Conservation (phyloP, 2,888 invertebrate genomes). For the Incurvaria masculella region DNA sequence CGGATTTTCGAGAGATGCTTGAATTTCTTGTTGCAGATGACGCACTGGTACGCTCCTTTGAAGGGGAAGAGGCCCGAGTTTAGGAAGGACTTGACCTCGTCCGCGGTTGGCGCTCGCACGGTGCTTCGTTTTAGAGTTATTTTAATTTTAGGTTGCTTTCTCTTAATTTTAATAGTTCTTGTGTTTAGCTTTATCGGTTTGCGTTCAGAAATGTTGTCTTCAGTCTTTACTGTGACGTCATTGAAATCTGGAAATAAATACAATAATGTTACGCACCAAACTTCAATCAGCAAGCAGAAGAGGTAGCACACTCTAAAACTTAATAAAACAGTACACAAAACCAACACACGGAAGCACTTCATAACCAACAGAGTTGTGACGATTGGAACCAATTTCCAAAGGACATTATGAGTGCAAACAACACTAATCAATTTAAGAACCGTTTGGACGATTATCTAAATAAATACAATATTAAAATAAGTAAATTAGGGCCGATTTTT, state of each 20-base stretch:
- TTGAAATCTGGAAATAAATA: constrained; percentile 25
- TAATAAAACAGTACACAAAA: constrained; percentile 25
- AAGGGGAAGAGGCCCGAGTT: constrained; percentile 37
- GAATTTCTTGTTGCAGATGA: constrained; percentile 34
- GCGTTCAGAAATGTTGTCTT: neutral
- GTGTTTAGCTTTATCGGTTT: neutral
- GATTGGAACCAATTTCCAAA: no score
- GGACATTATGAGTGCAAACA: no score
- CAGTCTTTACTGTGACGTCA: constrained; percentile 13
- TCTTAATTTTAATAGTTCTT: neutral
- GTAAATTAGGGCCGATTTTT: no score
- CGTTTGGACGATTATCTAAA: no score
- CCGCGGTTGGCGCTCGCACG: neutral
- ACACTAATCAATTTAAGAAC: no score
- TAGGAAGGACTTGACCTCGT: constrained; percentile 20
- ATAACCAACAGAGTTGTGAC: no score
- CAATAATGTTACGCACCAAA: neutral
- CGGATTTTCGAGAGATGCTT: constrained; percentile 31
- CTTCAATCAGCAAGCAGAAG: neutral
- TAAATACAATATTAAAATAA: no score
- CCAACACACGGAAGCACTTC: no score
- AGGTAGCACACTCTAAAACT: neutral
- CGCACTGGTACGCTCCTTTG: constrained; percentile 30
- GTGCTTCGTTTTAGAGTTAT: neutral
- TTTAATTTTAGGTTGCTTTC: neutral